phyloP scores from a whole-genome alignment of 2,888 invertebrate genomes.

The Ophion slaviceki region DNA sequence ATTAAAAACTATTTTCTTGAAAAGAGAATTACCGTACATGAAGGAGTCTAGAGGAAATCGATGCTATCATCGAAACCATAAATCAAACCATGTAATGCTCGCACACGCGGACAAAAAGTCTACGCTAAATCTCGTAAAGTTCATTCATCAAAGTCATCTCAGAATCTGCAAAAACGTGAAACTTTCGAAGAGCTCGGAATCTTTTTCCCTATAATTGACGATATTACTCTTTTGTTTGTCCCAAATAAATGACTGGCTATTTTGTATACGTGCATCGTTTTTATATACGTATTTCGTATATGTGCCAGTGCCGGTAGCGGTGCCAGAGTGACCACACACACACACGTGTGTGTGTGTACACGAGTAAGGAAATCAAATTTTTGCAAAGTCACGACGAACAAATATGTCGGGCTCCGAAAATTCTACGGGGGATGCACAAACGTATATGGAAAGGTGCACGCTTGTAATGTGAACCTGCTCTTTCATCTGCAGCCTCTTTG shows the following conservation, averaged over 20 bases:
- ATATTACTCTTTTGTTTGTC: conserved; percentile 39
- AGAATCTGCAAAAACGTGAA: neutral
- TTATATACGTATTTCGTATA: no score
- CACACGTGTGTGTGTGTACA: neutral
- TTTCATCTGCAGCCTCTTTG: conserved; percentile 42
- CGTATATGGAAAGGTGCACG: conserved; percentile 21
- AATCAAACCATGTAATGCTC: no score
- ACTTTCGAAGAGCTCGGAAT: neutral
- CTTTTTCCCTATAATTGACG: conserved; percentile 2
- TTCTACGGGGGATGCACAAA: conserved; percentile 3
- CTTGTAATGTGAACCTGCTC: conserved; percentile 56
- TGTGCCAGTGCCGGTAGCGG: no score
- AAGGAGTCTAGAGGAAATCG: no score
- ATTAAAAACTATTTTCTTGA: no score
- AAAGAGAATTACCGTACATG: no score
- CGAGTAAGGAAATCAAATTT: conserved; percentile 21
- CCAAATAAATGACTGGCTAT: conserved; percentile 26
- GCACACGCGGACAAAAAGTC: neutral
- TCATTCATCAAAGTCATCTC: neutral
- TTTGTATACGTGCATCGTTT: neutral
- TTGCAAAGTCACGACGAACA: conserved; percentile 43
- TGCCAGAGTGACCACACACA: no score
- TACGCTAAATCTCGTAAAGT: neutral
- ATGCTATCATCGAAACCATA: no score
- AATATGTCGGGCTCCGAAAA: conserved; percentile 12